phyloP scores from a whole-genome alignment of 2,113 vertebrate species.

The Dicentrarchus labrax region DNA sequence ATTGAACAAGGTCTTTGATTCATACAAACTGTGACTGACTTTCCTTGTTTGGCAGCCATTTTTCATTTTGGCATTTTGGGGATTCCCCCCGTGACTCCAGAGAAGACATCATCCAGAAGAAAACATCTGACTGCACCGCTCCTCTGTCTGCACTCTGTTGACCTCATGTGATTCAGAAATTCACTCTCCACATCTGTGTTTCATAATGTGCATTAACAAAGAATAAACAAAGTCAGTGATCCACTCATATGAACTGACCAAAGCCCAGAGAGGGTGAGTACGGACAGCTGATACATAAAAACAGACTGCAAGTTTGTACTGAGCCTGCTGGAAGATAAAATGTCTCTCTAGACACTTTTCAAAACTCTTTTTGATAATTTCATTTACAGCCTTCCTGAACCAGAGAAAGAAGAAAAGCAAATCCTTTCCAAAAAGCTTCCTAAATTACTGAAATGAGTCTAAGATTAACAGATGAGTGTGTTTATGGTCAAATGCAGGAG shows the following conservation, averaged over 20 bases:
- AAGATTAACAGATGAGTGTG: too few species aligned
- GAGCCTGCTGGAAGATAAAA: not conserved
- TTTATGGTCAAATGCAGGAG: too few species aligned
- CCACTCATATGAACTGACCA: not conserved
- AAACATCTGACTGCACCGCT: conserved; percentile 6
- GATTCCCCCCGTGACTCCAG: conserved; percentile 33
- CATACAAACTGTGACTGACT: not conserved
- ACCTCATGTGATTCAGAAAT: not conserved
- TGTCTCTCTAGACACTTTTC: not conserved
- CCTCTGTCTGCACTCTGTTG: conserved; percentile 22
- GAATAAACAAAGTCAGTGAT: conserved; percentile 24
- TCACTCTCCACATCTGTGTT: conserved; percentile 46
- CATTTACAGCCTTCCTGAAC: not conserved
- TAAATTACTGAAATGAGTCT: too few species aligned
- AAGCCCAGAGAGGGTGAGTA: not conserved
- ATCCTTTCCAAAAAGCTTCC: too few species aligned
- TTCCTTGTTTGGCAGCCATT: not conserved
- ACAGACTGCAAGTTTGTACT: not conserved
- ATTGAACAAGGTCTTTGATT: not conserved
- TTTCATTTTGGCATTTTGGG: conserved; percentile 20
- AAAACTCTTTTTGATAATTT: too few species aligned
- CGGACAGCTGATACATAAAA: not conserved
- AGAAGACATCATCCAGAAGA: not conserved
- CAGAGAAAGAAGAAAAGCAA: not conserved
- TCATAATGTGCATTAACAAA: conserved; percentile 11